phyloP scores from a whole-genome alignment of 2,113 vertebrate species.

The Toxotes jaculatrix region DNA sequence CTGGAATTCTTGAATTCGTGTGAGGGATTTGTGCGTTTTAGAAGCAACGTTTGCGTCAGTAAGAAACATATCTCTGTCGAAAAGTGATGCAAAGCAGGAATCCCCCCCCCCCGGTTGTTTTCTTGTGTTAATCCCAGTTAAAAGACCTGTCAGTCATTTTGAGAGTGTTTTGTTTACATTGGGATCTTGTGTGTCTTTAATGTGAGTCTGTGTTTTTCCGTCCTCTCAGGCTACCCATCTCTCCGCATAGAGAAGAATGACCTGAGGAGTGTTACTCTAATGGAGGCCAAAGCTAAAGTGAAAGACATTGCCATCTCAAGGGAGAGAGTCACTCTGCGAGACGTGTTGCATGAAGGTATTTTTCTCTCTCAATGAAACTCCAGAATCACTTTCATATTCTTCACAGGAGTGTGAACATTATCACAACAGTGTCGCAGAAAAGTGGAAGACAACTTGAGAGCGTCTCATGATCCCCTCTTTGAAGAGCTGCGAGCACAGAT shows the following conservation, averaged over 20 bases:
- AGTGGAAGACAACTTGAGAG: neutral
- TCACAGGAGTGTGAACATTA: neutral
- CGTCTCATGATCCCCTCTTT: neutral
- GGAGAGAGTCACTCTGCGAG: constrained; percentile 94
- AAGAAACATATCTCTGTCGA: neutral
- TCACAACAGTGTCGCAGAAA: neutral
- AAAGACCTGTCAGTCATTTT: neutral
- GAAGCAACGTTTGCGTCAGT: neutral
- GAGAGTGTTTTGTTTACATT: constrained; percentile 10
- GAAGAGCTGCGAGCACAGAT: neutral
- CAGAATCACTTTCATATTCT: neutral
- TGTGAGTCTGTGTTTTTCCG: constrained; percentile 63
- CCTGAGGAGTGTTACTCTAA: constrained; percentile 94
- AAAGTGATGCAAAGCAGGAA: constrained; percentile 8
- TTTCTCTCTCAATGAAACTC: neutral
- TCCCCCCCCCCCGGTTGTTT: constrained; percentile 4
- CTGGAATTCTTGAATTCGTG: constrained; percentile 36
- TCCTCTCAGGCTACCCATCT: constrained; percentile 93
- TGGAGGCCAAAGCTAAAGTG: constrained; percentile 97
- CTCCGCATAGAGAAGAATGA: constrained; percentile 99
- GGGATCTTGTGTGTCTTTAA: constrained; percentile 1
- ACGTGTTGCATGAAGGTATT: constrained; percentile 96
- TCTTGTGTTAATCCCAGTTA: constrained; percentile 4
- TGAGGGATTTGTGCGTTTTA: neutral
- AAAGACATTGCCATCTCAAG: constrained; percentile 98